Evolutionary conservation across 2,888 invertebrate genomes (phyloP).

Genomic region (Dendrolimus houi): DNA sequence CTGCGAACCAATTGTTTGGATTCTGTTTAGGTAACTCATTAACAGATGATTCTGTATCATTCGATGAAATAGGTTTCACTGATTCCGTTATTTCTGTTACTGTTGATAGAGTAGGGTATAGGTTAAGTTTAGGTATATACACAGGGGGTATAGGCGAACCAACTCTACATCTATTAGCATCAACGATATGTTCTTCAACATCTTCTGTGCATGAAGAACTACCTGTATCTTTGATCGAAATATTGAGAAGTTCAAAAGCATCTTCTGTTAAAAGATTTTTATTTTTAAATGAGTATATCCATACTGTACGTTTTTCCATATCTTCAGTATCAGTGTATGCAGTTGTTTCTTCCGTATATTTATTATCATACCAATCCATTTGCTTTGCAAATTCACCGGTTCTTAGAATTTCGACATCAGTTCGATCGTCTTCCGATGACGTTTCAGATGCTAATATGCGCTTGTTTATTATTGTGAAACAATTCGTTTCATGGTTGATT

Average conservation of each 20-base stretch:
- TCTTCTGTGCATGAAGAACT: conserved; percentile 27
- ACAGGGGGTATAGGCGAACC: conserved; percentile 41
- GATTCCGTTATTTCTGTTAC: conserved; percentile 54
- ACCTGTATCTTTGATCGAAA: conserved; percentile 23
- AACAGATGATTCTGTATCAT: conserved; percentile 15
- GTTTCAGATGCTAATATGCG: conserved; percentile 29
- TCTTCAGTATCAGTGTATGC: conserved; percentile 15
- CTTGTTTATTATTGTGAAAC: conserved; percentile 42
- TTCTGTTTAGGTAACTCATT: conserved; percentile 17
- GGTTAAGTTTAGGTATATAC: conserved; percentile 43
- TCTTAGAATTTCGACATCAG: conserved; percentile 21
- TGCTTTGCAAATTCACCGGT: conserved; percentile 1
- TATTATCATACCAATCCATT: conserved; percentile 16
- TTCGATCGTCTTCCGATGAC: conserved; percentile 30
- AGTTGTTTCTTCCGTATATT: conserved; percentile 13
- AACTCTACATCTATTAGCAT: conserved; percentile 19
- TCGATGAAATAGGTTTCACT: conserved; percentile 17
- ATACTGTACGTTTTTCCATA: conserved; percentile 37
- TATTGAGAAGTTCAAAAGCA: conserved; percentile 29
- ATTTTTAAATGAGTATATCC: conserved; percentile 59
- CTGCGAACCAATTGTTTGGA: conserved; percentile 36
- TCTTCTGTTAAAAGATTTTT: conserved; percentile 35
- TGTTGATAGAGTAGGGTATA: conserved; percentile 47
- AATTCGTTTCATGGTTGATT: conserved; percentile 29
- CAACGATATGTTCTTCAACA: conserved; percentile 14